phyloP scores from a whole-genome alignment of 2,113 vertebrate species.

The Nansenia antarctica region DNA sequence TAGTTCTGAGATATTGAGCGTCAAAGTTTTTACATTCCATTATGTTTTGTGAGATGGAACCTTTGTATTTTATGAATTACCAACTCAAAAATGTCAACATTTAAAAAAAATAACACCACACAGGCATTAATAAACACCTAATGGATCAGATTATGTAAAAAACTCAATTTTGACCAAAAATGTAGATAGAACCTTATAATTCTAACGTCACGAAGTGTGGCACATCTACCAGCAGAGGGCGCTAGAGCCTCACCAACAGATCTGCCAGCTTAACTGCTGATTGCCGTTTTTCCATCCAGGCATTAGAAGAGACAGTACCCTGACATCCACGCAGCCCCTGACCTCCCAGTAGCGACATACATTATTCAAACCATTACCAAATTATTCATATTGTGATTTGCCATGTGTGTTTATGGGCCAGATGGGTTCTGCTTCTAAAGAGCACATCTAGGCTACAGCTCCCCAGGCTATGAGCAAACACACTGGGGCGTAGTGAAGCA shows the following conservation, averaged over 20 bases:
- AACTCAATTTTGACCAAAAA: no score
- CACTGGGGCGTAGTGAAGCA: neutral
- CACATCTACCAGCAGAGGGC: constrained; percentile 17
- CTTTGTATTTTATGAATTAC: no score
- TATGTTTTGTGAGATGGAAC: no score
- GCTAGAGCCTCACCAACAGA: constrained; percentile 1
- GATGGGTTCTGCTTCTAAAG: constrained; percentile 17
- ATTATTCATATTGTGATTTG: constrained; percentile 49
- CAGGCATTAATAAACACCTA: no score
- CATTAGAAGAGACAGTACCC: constrained; percentile 19
- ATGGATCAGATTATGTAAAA: no score
- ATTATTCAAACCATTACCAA: constrained; percentile 51
- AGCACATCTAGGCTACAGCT: neutral
- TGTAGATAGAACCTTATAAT: no score
- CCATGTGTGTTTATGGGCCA: constrained; percentile 27
- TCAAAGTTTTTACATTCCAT: no score
- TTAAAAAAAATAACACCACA: no score
- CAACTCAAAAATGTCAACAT: no score
- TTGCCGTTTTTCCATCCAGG: constrained; percentile 4
- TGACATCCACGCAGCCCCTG: constrained; percentile 30
- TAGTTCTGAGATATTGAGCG: no score
- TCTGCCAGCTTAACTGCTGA: neutral
- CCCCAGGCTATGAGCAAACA: neutral
- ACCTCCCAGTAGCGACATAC: constrained; percentile 34
- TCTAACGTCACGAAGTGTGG: no score